Evolutionary conservation across 1,140 invertebrate genomes (phyloP).

Genomic region (Megathymus violae): DNA sequence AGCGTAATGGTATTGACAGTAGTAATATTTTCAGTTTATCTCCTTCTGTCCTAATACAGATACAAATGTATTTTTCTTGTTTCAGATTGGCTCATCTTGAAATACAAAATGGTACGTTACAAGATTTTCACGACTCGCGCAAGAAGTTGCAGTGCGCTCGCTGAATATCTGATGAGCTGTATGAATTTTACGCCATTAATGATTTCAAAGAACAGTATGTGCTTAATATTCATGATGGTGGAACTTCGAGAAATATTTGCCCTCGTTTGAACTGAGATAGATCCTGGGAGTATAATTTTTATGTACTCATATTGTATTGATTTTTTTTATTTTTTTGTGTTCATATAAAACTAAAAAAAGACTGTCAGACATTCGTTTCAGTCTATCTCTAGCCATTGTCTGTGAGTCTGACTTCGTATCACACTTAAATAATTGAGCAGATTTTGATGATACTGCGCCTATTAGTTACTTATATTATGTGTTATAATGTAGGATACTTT

Average conservation of each 20-base stretch:
- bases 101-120: conserved; percentile 11
- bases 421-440: too few species aligned
- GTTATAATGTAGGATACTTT: too few species aligned
- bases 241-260: background rate
- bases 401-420: too few species aligned
- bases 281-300: background rate
- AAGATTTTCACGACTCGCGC: conserved; percentile 11
- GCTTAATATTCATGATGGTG: conserved; percentile 5
- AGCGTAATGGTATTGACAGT: too few species aligned
- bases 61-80: conserved; percentile 13
- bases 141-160: conserved; percentile 11
- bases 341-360: too few species aligned
- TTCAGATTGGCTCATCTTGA: conserved; percentile 18
- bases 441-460: too few species aligned
- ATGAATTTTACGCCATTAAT: conserved; percentile 10
- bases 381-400: too few species aligned
- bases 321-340: too few species aligned
- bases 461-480: too few species aligned
- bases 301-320: too few species aligned
- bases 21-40: too few species aligned
- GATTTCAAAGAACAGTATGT: conserved; percentile 4
- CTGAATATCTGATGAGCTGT: conserved; percentile 15
- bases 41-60: background rate
- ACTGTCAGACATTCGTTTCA: too few species aligned
- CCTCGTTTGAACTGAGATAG: background rate